Conservation (phyloP, 2,888 invertebrate genomes). For the Hecatera dysodea region DNA sequence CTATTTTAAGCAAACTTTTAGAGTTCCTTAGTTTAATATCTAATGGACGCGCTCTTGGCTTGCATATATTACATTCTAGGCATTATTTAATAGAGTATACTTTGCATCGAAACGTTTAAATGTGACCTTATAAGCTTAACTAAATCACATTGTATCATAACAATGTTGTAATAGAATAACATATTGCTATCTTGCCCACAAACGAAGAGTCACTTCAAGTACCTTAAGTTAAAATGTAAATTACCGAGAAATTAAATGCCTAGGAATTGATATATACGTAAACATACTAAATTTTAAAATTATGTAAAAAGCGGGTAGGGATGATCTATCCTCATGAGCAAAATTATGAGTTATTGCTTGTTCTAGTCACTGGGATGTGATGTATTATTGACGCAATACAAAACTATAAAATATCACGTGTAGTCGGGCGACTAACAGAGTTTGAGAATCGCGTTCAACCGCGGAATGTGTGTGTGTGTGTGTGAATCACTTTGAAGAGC, state of each 20-base stretch:
- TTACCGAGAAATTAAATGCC: constrained; percentile 15
- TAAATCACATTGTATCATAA: constrained; percentile 52
- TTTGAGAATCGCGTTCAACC: constrained; percentile 22
- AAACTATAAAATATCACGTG: constrained; percentile 51
- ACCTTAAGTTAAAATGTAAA: constrained; percentile 28
- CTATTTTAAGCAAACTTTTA: constrained; percentile 59
- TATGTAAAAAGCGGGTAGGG: constrained; percentile 18
- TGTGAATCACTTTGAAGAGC: constrained; percentile 3
- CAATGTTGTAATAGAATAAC: constrained; percentile 37
- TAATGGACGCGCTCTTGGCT: constrained; percentile 68
- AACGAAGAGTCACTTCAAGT: constrained; percentile 10
- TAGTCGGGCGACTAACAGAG: constrained; percentile 38
- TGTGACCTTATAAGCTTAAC: constrained; percentile 59
- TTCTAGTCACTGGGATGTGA: constrained; percentile 35
- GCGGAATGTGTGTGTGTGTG: constrained; percentile 11
- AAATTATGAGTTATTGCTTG: constrained; percentile 35
- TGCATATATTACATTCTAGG: constrained; percentile 56
- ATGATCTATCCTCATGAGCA: constrained; percentile 51
- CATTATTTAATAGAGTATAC: constrained; percentile 58
- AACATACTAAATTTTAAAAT: constrained; percentile 26
- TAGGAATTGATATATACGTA: constrained; percentile 26
- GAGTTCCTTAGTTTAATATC: constrained; percentile 54
- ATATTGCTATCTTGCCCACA: constrained; percentile 49
- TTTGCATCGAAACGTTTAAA: constrained; percentile 47
- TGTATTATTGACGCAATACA: constrained; percentile 48